Evolutionary conservation across 2,888 invertebrate species (phyloP), one percentile per base, ranked within the genome.

Genomic region (Athetis lepigone): DNA sequence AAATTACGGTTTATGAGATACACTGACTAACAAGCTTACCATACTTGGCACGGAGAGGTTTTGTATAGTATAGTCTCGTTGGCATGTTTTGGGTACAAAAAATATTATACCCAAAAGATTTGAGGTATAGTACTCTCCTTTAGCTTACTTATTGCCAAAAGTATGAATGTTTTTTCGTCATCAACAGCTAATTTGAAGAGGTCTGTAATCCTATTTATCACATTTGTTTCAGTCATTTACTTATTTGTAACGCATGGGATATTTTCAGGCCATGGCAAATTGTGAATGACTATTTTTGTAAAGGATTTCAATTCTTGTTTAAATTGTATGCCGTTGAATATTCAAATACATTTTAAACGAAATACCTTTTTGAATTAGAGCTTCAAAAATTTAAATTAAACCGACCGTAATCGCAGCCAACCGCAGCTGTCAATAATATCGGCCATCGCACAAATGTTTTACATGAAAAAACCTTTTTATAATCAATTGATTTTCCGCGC

Each of bases 401-500:
- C 42, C 52, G 52, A 68, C 68, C 80, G 77, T 77, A 45, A 70
- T 72, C 49, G 66, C 54, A 42, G 40, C 49, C 46, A 39, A 80
- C 78, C 80, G 52, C 72, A 58, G 33, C 58, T 67, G 58, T 66
- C 71, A 76, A 81, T 82, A 79, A 82, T 82, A 79, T 66, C 66
- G 75, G 70, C 59, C 75, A 82, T 81, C 82, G 78, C 79, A 70
- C n/a, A 80, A 82, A 85, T 85, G 83, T 82, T 77, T 76, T 71
- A 82, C 81, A 78, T 77, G 75, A 79, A 82, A 85, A 85, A 84
- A 75, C 82, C 80, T 84, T 86, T 84, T 84, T 84, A 81, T 84
- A 81, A 86, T 85, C 81, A 85, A 81, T 81, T 83, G 78, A 86
- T 85, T 85, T 86, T 86, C 84, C 86, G 55, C 78, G 75, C 77